Evolutionary conservation across 2,888 invertebrate species (phyloP).

Genomic region (Euproctis similis): DNA sequence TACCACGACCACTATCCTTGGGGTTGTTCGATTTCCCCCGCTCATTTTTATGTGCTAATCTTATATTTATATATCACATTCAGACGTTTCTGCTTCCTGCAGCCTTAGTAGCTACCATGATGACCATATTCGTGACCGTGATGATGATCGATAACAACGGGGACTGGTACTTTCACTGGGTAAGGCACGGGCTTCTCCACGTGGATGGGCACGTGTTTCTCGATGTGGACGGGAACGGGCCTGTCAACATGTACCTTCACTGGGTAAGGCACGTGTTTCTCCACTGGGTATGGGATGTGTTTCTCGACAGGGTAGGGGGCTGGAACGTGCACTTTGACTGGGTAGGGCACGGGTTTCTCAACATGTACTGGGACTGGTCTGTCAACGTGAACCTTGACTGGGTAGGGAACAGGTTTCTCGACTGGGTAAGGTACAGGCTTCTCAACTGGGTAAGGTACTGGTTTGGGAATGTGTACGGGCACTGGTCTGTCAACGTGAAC

Average conservation of each 20-base stretch:
- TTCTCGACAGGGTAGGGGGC: conserved; percentile 79
- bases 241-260: conserved; percentile 79
- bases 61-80: conserved; percentile 75
- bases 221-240: conserved; percentile 80
- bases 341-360: conserved; percentile 64
- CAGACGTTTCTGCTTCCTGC: conserved; percentile 66
- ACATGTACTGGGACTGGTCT: conserved; percentile 70
- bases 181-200: conserved; percentile 78
- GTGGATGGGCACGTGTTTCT: conserved; percentile 79
- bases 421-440: conserved; percentile 78
- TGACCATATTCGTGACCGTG: conserved; percentile 68
- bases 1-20: conserved; percentile 43
- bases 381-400: conserved; percentile 78
- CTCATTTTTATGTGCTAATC: conserved; percentile 62
- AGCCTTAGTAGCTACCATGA: conserved; percentile 73
- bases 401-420: conserved; percentile 76
- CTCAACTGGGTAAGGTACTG: conserved; percentile 76
- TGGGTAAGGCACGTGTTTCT: conserved; percentile 80
- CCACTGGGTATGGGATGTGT: conserved; percentile 79
- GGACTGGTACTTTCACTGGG: conserved; percentile 78
- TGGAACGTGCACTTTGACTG: conserved; percentile 80
- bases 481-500: conserved; percentile 80
- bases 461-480: conserved; percentile 77
- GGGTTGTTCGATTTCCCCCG: conserved; percentile 44
- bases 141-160: conserved; percentile 64